These are phyloP conservation scores for Monarcha castaneiventris DNA, from an alignment of 2,113 vertebrate genomes.

Conservation along the genomic window DNA sequence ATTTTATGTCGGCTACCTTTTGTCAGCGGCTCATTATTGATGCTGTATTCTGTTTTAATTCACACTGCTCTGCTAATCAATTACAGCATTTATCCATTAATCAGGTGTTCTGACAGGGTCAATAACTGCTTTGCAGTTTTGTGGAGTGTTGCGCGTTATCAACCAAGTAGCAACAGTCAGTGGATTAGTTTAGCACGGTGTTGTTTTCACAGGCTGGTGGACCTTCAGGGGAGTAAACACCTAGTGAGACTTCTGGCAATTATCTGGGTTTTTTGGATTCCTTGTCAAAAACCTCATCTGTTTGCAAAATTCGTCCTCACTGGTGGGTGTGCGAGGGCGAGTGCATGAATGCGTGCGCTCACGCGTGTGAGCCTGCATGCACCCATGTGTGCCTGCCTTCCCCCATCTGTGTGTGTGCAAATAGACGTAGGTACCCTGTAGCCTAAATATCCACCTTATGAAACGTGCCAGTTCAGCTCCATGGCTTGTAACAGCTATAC, in stretches of 20 bases:
- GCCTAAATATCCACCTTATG: not conserved
- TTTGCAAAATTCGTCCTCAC: conserved; percentile 36
- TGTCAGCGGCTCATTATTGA: conserved; percentile 87
- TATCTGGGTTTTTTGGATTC: conserved; percentile 6
- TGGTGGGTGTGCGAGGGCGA: not conserved
- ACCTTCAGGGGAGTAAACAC: conserved; percentile 58
- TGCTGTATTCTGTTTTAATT: conserved; percentile 90
- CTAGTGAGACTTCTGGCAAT: conserved; percentile 47
- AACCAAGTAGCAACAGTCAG: conserved; percentile 74
- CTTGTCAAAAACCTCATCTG: conserved; percentile 54
- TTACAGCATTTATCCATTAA: conserved; percentile 97
- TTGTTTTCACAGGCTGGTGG: conserved; percentile 65
- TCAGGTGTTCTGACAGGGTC: conserved; percentile 89
- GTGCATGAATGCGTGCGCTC: conserved; percentile 28
- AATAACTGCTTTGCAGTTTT: conserved; percentile 85
- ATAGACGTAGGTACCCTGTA: not conserved
- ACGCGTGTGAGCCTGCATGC: conserved; percentile 4
- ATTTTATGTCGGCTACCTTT: conserved; percentile 89
- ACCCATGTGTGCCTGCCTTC: conserved; percentile 19
- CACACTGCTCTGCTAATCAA: conserved; percentile 94
- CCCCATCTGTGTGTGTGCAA: not conserved
- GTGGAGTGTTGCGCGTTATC: conserved; percentile 75
- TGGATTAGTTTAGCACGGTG: conserved; percentile 52
- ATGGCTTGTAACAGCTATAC: not conserved
- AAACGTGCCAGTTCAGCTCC: not conserved